These are phyloP conservation scores for Berghia stephanieae DNA, from an alignment of 1,140 invertebrate species.

Conservation along the genomic window DNA sequence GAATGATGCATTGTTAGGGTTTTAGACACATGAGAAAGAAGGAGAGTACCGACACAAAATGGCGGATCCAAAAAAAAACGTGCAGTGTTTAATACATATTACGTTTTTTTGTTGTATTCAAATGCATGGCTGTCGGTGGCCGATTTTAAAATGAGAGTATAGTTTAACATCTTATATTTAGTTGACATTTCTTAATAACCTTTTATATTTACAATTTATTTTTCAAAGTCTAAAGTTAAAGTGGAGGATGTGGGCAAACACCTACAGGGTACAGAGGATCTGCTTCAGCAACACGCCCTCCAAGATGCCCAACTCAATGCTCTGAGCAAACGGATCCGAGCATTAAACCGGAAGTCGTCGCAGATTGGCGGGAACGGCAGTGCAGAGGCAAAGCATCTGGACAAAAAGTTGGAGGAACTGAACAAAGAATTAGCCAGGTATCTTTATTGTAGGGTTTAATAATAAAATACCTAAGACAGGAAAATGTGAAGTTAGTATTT, in stretches of 20 bases:
- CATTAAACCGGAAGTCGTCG: conserved; percentile 64
- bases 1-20: too few species aligned
- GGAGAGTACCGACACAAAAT: too few species aligned
- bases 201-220: background rate
- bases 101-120: background rate
- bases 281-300: conserved; percentile 91
- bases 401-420: conserved; percentile 77
- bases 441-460: too few species aligned
- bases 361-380: conserved; percentile 67
- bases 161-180: background rate
- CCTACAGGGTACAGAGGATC: conserved; percentile 90
- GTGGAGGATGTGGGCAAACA: conserved; percentile 89
- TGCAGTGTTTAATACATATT: background rate
- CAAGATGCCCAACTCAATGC: conserved; percentile 81
- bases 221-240: conserved; percentile 48
- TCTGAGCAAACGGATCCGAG: conserved; percentile 70
- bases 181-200: background rate
- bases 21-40: too few species aligned
- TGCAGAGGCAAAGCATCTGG: conserved; percentile 75
- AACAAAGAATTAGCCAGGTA: conserved; percentile 78
- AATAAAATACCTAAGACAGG: too few species aligned
- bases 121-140: background rate
- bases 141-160: background rate
- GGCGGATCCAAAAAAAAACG: too few species aligned
- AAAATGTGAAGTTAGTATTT: too few species aligned